Evolutionary conservation across 2,888 invertebrate genomes (phyloP), one percentile per base, ranked within the genome.

Genomic region (Epiblema foenella): DNA sequence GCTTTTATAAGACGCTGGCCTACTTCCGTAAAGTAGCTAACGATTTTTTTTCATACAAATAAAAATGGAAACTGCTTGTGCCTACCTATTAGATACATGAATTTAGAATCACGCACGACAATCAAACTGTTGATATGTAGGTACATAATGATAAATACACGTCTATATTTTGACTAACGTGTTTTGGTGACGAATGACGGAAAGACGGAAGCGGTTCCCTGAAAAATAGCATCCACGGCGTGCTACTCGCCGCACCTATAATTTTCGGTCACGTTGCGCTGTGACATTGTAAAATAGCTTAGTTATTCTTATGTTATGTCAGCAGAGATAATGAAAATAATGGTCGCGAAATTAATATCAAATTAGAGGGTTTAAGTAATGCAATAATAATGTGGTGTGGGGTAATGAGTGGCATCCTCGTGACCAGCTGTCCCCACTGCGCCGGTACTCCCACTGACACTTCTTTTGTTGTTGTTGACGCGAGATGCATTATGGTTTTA

Each of bases 301-400:
- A 81, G 84, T 85, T 87, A 85, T 86, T 88, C 87, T 87, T 86
- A 83, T 81, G 78, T 84, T 81, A 85, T 87, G 89, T 89, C 87
- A 90, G 85, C 86, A 79, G 82, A 90, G 83, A 88, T 93, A 91
- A 93, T 93, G 90, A 89, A 88, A 89, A 93, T 93, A 93, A 93
- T 93, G 78, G 89, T 83, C 78, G 88, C 83, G 80, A 90, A 91
- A 93, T 87, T 93, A 92, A 91, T 90, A 89, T 85, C 83, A 89
- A 90, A 93, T 93, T 91, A 93, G 89, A 85, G 83, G 90, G 88
- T 88, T 86, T 87, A 86, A 88, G 87, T 90, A 91, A 91, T 90
- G 87, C 86, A 87, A 88, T 91, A 88, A 90, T 89, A 81, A 83
- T 80, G 81, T 81, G 77, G 78, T 85, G 86, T 85, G 74, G 62